phyloP scores from a whole-genome alignment of 1,140 invertebrate species.

The Drosophila leontia region DNA sequence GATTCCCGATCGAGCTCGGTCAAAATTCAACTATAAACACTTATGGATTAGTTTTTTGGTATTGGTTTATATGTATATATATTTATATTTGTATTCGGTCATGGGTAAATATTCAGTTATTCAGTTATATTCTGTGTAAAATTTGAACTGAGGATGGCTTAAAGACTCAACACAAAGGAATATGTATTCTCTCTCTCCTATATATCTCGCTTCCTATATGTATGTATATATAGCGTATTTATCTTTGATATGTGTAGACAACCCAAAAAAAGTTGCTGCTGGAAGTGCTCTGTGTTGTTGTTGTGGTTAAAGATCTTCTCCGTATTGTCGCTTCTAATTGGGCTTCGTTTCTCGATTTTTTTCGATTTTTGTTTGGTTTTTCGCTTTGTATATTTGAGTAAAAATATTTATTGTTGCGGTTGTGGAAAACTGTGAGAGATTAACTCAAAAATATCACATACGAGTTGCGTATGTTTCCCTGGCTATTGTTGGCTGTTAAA shows the following conservation, averaged over 20 bases:
- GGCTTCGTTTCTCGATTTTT: conserved; percentile 52
- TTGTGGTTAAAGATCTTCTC: conserved; percentile 53
- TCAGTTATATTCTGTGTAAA: conserved; percentile 54
- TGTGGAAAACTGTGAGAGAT: conserved; percentile 64
- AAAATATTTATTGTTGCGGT: conserved; percentile 51
- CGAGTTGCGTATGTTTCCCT: conserved; percentile 85
- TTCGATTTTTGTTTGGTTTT: conserved; percentile 43
- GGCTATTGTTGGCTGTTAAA: conserved; percentile 85
- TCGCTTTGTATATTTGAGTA: conserved; percentile 72
- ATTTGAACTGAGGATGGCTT: conserved; percentile 84
- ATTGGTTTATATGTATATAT: conserved; percentile 69
- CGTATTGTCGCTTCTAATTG: conserved; percentile 76
- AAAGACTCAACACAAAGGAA: conserved; percentile 69
- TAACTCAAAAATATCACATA: conserved; percentile 85
- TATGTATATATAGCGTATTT: conserved; percentile 35
- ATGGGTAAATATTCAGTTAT: conserved; percentile 66
- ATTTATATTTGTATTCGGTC: conserved; percentile 61
- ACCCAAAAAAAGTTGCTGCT: conserved; percentile 79
- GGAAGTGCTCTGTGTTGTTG: conserved; percentile 75
- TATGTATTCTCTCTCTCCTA: conserved; percentile 31
- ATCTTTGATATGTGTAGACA: conserved; percentile 84
- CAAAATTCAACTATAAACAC: conserved; percentile 75
- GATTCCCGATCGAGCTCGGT: conserved; percentile 9
- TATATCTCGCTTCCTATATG: conserved; percentile 24
- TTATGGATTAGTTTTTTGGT: conserved; percentile 71